These are phyloP conservation scores for Netelia inedita DNA, from an alignment of 2,888 invertebrate species.

Conservation along the genomic window DNA sequence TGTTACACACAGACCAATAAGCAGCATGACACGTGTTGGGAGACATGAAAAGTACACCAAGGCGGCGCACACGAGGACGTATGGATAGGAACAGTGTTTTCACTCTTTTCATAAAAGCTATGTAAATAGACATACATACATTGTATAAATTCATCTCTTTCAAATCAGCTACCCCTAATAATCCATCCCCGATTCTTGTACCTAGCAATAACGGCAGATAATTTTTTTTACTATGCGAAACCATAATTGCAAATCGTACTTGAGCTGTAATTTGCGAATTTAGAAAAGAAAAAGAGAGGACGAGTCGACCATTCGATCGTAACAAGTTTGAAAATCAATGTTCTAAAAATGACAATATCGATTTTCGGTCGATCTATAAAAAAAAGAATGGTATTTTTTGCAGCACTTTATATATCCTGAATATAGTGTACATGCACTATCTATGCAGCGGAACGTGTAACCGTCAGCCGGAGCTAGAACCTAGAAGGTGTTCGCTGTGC, in stretches of 20 bases:
- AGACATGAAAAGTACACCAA: conserved; percentile 31
- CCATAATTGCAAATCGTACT: too few species aligned
- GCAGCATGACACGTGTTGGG: conserved; percentile 26
- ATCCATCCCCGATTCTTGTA: too few species aligned
- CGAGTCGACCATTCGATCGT: too few species aligned
- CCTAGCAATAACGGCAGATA: too few species aligned
- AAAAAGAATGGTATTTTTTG: neutral
- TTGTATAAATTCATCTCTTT: too few species aligned
- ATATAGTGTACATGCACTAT: conserved; percentile 3
- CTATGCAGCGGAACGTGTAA: conserved; percentile 12
- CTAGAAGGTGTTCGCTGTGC: conserved; percentile 8
- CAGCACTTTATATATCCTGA: neutral
- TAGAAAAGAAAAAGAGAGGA: too few species aligned
- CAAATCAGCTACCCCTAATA: too few species aligned
- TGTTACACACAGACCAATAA: neutral
- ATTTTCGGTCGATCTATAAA: neutral
- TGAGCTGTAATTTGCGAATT: too few species aligned
- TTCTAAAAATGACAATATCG: too few species aligned
- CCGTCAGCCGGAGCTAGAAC: neutral
- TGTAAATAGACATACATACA: conserved; percentile 16
- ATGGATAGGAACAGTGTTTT: conserved; percentile 24
- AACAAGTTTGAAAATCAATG: too few species aligned
- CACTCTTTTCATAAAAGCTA: conserved; percentile 7
- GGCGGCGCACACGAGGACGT: neutral
- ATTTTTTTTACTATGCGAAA: too few species aligned